Evolutionary conservation across 1,140 invertebrate genomes (phyloP).

Genomic region (Lineus longissimus): DNA sequence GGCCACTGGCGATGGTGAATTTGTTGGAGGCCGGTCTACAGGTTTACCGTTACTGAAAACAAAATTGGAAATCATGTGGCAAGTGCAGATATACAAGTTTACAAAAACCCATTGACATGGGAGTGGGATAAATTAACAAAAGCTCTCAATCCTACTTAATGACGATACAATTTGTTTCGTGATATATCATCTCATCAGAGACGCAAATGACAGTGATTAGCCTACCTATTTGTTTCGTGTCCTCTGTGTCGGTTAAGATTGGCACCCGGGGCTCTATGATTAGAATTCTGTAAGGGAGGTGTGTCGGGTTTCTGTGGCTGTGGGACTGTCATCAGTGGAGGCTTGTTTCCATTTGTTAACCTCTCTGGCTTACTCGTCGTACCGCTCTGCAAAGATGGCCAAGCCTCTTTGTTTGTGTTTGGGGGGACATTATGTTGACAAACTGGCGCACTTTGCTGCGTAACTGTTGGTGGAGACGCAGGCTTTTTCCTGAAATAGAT

Average conservation of each 20-base stretch:
- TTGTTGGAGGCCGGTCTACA: no score
- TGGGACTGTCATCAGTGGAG: conserved; percentile 9
- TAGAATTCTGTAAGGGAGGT: not conserved
- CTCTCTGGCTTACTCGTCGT: conserved; percentile 22
- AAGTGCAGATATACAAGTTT: no score
- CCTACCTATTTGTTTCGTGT: not conserved
- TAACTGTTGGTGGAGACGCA: conserved; percentile 30
- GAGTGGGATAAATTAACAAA: no score
- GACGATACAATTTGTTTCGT: no score
- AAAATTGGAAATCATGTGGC: no score
- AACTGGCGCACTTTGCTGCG: conserved; percentile 12
- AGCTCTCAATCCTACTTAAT: no score
- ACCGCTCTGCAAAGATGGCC: conserved; percentile 22
- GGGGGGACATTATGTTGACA: conserved; percentile 15
- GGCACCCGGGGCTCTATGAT: conserved; percentile 3
- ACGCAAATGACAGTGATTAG: no score
- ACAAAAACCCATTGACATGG: no score
- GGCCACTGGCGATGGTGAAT: no score
- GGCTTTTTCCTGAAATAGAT: conserved; percentile 49
- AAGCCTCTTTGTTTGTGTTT: conserved; percentile 19
- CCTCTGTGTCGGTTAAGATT: conserved; percentile 5
- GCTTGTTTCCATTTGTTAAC: conserved; percentile 10
- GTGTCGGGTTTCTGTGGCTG: conserved; percentile 10
- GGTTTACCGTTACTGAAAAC: no score
- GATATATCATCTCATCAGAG: no score